Base-by-base conservation (phyloP, 2,888 invertebrate genomes). In the Callimorpha dominula region DNA sequence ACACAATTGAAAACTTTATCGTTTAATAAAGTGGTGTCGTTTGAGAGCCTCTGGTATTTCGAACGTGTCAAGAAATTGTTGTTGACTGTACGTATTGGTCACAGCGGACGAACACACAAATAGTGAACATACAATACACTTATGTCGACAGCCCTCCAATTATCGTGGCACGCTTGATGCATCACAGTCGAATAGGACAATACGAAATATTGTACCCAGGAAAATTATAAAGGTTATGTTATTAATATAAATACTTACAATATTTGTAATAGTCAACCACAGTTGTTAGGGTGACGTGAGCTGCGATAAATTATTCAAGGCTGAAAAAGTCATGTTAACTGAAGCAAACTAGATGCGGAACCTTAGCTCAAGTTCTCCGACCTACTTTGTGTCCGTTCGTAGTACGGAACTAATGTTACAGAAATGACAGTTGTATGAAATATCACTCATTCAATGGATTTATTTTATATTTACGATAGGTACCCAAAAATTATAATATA, bases 81-180 rank as follows among this genome's bases (percentile, higher is more conserved):
- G 60, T 60, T 60, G 31, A 14, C 60, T 14, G 31, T 60, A 60
- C 14, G 0, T 2, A 31, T 54, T 54, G 70, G 86, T 82, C 86
- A 90, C 87, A 89, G 87, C 84, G 77, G 68, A 68, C 69, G 85
- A 71, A 65, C 88, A 86, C 74, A 82, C 84, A 89, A 87, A 90
- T 88, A 77, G 84, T 75, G 71, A 71, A 70, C 78, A 31, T 73
- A 81, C 81, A 85, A 81, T 84, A 82, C 76, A 70, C 76, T 68
- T 78, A 80, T 78, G 81, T 84, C 69, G 81, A 80, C 83, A 83
- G 65, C 2, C 72, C 75, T 76, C 71, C 71, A 72, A 80, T 83
- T 78, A 81, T 80, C 74, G 63, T 66, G 20, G 40, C 60, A 73
- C 15, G 71, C 50, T 71, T 70, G 72, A 70, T 68, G 67, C 67